phyloP scores from a whole-genome alignment of 2,888 invertebrate species.

The Trachelus stipa region DNA sequence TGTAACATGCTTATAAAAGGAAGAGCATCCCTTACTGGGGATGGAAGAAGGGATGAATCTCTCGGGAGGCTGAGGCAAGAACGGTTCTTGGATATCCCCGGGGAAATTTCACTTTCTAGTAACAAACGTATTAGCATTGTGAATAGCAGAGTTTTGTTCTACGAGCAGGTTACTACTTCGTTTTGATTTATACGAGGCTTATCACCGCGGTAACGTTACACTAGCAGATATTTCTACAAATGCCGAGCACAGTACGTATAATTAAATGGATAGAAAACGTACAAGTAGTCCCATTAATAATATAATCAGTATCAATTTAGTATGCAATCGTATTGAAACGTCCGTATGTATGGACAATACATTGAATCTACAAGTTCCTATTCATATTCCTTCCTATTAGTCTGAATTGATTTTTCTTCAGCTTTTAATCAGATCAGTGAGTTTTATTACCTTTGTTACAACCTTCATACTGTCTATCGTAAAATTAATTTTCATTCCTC shows the following conservation, averaged over 20 bases:
- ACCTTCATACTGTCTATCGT: not conserved
- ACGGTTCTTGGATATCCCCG: slow-evolving; percentile 9
- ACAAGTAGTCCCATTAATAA: not conserved
- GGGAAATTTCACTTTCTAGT: slow-evolving; percentile 18
- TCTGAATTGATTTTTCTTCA: not conserved
- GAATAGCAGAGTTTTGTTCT: not conserved
- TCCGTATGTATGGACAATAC: not conserved
- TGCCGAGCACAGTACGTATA: not conserved
- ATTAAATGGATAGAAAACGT: not conserved
- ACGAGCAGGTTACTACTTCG: not conserved
- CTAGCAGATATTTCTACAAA: not conserved
- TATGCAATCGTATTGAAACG: not conserved
- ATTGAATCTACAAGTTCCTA: not conserved
- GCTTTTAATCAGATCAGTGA: not conserved
- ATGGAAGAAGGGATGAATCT: slow-evolving; percentile 15
- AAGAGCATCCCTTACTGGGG: not conserved
- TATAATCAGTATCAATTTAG: not conserved
- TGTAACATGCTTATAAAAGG: not conserved
- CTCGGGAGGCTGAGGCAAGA: slow-evolving; percentile 23
- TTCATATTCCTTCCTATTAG: not conserved
- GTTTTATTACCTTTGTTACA: not conserved
- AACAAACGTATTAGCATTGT: not conserved
- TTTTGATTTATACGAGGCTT: not conserved
- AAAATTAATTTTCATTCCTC: not conserved
- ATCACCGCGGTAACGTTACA: not conserved